Percentiles rank a stretch among this genome's conserved stretches.
Conservation (phyloP, 2,797 vertebrate genomes). For the Cossypha heuglini region DNA sequence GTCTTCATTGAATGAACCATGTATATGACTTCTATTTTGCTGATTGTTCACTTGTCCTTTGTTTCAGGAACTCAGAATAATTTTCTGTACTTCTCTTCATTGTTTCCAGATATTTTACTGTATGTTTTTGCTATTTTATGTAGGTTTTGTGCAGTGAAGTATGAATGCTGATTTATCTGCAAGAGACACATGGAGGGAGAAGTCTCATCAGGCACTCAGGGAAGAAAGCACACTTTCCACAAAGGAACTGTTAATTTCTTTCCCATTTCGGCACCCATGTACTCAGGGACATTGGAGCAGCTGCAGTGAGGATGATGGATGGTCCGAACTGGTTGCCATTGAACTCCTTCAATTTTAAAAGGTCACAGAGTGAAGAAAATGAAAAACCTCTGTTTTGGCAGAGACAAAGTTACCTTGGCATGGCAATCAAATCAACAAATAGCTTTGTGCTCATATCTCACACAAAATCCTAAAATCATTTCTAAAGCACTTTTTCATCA, state of each 20-base stretch:
- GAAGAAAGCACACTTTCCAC: slow-evolving; percentile 4
- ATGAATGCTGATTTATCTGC: slow-evolving; percentile 19
- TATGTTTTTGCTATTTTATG: neutral
- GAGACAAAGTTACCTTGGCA: neutral
- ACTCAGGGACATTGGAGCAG: slow-evolving; percentile 9
- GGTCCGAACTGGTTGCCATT: neutral
- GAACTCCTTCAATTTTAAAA: slow-evolving; percentile 26
- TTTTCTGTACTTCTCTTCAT: neutral
- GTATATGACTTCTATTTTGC: neutral
- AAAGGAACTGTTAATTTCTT: slow-evolving; percentile 57
- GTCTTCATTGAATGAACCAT: neutral
- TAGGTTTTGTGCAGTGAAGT: neutral
- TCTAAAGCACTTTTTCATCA: neutral
- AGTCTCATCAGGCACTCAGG: neutral
- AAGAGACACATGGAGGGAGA: neutral
- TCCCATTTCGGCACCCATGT: slow-evolving; percentile 46
- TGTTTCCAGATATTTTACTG: slow-evolving; percentile 14
- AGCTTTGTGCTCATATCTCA: neutral
- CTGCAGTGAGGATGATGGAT: slow-evolving; percentile 55
- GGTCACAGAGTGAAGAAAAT: neutral
- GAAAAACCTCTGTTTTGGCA: slow-evolving; percentile 3
- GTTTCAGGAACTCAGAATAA: neutral
- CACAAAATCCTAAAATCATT: neutral
- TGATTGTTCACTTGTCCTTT: neutral
- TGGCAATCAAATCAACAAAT: neutral